Evolutionary conservation across 2,113 vertebrate genomes (phyloP), one percentile per base, ranked within the genome.

Genomic region (Thoracochromis brauschi): DNA sequence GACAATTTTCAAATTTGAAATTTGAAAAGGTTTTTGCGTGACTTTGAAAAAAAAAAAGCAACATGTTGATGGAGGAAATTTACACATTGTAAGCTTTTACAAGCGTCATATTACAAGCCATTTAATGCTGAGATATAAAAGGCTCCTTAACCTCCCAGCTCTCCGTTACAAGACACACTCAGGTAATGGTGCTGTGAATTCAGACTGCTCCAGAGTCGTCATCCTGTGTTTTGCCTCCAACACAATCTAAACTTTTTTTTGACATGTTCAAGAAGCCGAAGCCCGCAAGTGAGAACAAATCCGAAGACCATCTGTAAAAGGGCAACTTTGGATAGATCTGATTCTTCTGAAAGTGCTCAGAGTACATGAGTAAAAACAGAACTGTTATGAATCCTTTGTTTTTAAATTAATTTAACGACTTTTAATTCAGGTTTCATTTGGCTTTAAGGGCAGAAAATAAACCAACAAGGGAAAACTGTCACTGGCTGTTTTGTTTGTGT

Each of bases 331-430:
- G 35, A 68, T 21, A 0, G 63, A 40, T 13, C 63, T 40, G 12
- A 21, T 24, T 71, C n/a, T 45, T 5, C 65, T 71, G n/a, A 71
- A 45, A 9, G 38, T 24, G 63, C n/a, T 40, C 63, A 40, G 12
- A 68, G 12, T 40, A 3, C n/a, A 68, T 40, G 19, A 68, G 35
- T 40, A 40, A 68, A 65, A 68, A 68, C n/a, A 40, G 33, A 65
- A 38, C 31, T 38, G 10, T n/a, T n/a, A 65, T 38, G 1, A 65
- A 65, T 38, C 33, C 21, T 45, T 26, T 73, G 0, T 45, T 45
- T 71, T 73, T 45, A 0, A 65, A 65, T 71, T 24, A 4, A 45
- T 45, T 73, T 45, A 45, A 1, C 5, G 0, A 26, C n/a, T 73
- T 73, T 73, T 1, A 24, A 24, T 71, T 42, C 38, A 73, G 65